Evolutionary conservation across 2,113 vertebrate species (phyloP).

Genomic region (Aegithalos caudatus): DNA sequence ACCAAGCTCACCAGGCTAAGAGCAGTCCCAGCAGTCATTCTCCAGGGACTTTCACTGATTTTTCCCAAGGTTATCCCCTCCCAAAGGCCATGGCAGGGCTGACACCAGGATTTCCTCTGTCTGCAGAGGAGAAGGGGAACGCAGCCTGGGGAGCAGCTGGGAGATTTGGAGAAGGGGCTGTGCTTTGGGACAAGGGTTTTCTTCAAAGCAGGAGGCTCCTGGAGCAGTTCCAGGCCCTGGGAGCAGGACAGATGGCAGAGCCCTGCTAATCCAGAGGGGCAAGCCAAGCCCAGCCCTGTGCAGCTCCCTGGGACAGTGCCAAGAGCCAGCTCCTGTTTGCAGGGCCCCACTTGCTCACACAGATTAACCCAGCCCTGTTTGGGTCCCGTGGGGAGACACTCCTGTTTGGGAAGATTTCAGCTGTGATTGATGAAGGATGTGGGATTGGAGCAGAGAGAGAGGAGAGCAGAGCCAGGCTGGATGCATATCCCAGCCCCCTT

Average conservation of each 20-base stretch:
- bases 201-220: neutral
- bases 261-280: neutral
- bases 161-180: neutral
- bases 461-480: neutral
- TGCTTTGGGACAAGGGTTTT: neutral
- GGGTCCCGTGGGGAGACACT: neutral
- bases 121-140: neutral
- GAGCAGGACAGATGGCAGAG: slow-evolving; percentile 43
- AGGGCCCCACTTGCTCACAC: neutral
- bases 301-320: neutral
- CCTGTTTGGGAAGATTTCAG: neutral
- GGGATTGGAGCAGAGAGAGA: neutral
- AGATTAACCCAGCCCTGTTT: neutral
- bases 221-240: slow-evolving; percentile 21
- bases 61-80: neutral
- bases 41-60: neutral
- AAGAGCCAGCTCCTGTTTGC: neutral
- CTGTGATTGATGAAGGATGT: neutral
- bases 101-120: neutral
- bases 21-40: neutral
- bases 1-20: accelerated
- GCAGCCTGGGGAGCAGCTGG: neutral
- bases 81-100: neutral
- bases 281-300: neutral
- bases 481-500: neutral